These are phyloP conservation scores for Botia almorhae DNA, from an alignment of 2,797 vertebrate species.

Conservation along the genomic window DNA sequence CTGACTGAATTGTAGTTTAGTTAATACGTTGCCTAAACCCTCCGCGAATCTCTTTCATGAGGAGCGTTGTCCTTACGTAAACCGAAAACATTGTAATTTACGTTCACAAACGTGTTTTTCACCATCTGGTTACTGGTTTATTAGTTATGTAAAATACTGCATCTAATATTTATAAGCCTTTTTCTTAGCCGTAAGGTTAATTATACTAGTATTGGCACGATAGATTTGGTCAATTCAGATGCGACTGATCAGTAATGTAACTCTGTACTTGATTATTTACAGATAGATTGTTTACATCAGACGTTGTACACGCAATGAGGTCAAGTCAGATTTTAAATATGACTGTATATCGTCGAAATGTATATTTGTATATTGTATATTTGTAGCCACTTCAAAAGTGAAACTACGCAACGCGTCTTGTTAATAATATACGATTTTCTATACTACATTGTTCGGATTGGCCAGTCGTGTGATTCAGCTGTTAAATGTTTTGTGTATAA, in stretches of 20 bases:
- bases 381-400: neutral
- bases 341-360: no score
- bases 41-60: neutral
- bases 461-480: neutral
- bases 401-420: neutral
- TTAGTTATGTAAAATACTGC: no score
- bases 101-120: neutral
- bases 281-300: neutral
- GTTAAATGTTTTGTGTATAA: neutral
- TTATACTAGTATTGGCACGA: conserved; percentile 18
- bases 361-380: neutral
- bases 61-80: neutral
- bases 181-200: neutral
- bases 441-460: neutral
- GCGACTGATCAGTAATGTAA: neutral
- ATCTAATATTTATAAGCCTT: neutral
- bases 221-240: conserved; percentile 1
- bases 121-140: neutral
- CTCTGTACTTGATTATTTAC: no score
- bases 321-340: neutral
- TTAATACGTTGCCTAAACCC: neutral
- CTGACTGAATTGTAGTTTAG: neutral
- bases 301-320: neutral
- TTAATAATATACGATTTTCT: neutral
- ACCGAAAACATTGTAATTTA: neutral